Evolutionary conservation across 2,888 invertebrate species (phyloP).

Genomic region (Spilarctia lutea): DNA sequence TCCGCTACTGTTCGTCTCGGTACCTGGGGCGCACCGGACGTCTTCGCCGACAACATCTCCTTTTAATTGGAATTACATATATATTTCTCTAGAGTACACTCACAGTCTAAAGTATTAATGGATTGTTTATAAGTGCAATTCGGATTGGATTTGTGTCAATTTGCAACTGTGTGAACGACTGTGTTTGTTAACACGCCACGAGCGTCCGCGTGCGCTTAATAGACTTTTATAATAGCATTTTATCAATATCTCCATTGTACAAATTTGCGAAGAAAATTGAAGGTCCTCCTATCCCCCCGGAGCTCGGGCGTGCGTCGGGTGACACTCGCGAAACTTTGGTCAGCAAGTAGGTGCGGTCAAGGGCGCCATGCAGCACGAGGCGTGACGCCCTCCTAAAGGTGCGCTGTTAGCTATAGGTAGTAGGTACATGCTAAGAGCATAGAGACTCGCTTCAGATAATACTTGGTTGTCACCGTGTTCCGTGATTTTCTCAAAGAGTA

Average conservation of each 20-base stretch:
- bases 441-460: not conserved
- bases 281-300: not conserved
- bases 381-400: conserved; percentile 10
- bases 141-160: not conserved
- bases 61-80: no score
- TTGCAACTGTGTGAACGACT: not conserved
- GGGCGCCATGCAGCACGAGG: not conserved
- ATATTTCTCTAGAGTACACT: no score
- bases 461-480: not conserved
- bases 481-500: not conserved
- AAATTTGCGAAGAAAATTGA: conserved; percentile 17
- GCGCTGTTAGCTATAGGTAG: not conserved
- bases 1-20: not conserved
- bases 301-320: not conserved
- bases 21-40: not conserved
- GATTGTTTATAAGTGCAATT: not conserved
- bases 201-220: not conserved
- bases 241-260: conserved; percentile 10
- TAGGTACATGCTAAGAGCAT: not conserved
- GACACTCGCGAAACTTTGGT: no score
- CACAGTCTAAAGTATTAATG: not conserved
- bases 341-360: conserved; percentile 8
- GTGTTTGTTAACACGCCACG: not conserved
- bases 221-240: not conserved
- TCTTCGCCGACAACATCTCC: not conserved